Base-by-base conservation (phyloP, 2,888 invertebrate genomes). In the Didymodactylos carnosus region DNA sequence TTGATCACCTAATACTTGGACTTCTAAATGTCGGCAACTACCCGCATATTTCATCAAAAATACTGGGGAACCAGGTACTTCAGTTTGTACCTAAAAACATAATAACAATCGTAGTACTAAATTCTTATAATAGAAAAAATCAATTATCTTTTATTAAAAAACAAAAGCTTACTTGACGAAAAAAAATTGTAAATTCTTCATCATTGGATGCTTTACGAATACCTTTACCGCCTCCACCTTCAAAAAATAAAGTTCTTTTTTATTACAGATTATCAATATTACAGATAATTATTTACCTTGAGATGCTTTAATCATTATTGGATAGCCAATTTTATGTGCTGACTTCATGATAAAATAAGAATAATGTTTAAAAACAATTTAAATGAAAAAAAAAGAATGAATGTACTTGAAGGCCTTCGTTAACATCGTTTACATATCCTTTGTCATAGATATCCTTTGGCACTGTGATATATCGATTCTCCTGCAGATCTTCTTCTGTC, bases 171-270 rank as follows among this genome's bases (percentile, higher is more conserved):
- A 62, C 62, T 87, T 94, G 94, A 83, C 93, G 87, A 83, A 94
- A 98, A 77, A 91, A 88, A 76, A 89, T 89, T 13, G 89, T 88
- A 82, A 99, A 92, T 79, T 97, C 95, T 78, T 94, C 94, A 0
- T 90, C 86, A 76, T 88, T 89, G 79, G 92, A 92, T 29, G 91
- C 94, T 81, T 94, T 94, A 76, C 98, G 87, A 80, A 99, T 98
- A 76, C 98, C 98, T 83, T 98, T 99, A 5, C 98, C 98, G 43
- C 98, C 98, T 62, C 98, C 98, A 73, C 98, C 98, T 85, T 98
- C 98, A n/a, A n/a, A n/a, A n/a, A n/a, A n/a, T n/a, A n/a, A n/a
- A n/a, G n/a, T n/a, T n/a, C n/a, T n/a, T n/a, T n/a, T n/a, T n/a
- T n/a, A n/a, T n/a, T n/a, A n/a, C n/a, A n/a, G n/a, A n/a, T n/a